phyloP scores from a whole-genome alignment of 2,888 invertebrate species.

The Lithodes maja region DNA sequence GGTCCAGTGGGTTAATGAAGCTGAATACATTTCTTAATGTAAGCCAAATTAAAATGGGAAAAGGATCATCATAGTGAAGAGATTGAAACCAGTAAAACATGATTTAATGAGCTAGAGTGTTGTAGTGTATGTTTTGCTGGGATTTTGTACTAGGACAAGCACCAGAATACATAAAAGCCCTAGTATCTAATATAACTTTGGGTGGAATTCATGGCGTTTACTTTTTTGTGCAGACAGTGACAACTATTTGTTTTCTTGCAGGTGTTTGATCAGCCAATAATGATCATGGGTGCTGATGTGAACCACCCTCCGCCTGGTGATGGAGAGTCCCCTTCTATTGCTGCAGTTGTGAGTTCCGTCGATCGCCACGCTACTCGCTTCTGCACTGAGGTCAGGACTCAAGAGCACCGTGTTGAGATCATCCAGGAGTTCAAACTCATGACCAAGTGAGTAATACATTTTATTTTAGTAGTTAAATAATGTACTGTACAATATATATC shows the following conservation, averaged over 20 bases:
- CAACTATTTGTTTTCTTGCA: neutral
- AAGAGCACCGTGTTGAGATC: constrained; percentile 84
- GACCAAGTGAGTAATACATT: constrained; percentile 64
- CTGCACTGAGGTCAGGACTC: constrained; percentile 83
- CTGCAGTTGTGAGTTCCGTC: constrained; percentile 76
- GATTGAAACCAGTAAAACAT: no score
- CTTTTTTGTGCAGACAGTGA: neutral
- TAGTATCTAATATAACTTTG: neutral
- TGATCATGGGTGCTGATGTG: constrained; percentile 92
- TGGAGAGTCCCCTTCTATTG: constrained; percentile 78
- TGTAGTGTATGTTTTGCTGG: no score
- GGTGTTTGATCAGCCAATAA: constrained; percentile 76
- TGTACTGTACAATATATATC: no score
- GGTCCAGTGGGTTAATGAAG: no score
- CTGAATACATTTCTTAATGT: no score
- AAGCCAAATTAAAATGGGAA: no score
- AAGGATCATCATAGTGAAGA: no score
- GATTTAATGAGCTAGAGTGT: no score
- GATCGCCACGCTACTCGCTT: constrained; percentile 73
- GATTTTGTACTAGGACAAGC: neutral
- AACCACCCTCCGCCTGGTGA: constrained; percentile 92
- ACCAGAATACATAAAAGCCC: neutral
- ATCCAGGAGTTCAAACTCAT: constrained; percentile 84
- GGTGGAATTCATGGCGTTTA: neutral
- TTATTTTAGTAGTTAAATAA: no score